phyloP scores from a whole-genome alignment of 2,113 vertebrate genomes.

The Neolamprologus ventralis region DNA sequence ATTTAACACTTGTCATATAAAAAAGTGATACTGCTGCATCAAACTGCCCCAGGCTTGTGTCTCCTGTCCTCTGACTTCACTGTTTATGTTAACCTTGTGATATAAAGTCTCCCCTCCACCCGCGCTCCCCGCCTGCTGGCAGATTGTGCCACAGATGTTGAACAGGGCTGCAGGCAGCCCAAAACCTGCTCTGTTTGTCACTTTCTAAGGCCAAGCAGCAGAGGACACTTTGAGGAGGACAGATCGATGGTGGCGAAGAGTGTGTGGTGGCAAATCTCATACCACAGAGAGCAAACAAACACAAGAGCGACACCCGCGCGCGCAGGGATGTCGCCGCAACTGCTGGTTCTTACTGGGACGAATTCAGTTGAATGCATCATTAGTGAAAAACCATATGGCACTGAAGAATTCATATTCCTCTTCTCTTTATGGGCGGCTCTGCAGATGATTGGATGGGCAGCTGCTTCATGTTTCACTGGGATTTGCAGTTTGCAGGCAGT shows the following conservation, averaged over 20 bases:
- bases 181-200: background rate
- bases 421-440: background rate
- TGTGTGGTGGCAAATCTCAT: background rate
- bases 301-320: background rate
- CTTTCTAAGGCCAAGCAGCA: constrained; percentile 28
- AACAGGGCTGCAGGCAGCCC: background rate
- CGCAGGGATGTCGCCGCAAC: background rate
- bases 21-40: background rate
- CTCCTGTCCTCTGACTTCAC: background rate
- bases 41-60: background rate
- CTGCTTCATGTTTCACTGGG: background rate
- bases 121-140: background rate
- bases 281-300: background rate
- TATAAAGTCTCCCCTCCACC: background rate
- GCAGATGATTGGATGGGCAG: background rate
- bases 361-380: background rate
- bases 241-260: background rate
- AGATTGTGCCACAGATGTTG: constrained; percentile 53
- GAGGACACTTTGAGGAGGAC: constrained; percentile 14
- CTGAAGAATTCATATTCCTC: background rate
- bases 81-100: constrained; percentile 28
- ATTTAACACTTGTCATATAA: background rate
- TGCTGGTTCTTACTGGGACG: background rate
- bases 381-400: background rate
- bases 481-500: background rate